phyloP scores from a whole-genome alignment of 2,113 vertebrate species.

The Campylorhamphus procurvoides region DNA sequence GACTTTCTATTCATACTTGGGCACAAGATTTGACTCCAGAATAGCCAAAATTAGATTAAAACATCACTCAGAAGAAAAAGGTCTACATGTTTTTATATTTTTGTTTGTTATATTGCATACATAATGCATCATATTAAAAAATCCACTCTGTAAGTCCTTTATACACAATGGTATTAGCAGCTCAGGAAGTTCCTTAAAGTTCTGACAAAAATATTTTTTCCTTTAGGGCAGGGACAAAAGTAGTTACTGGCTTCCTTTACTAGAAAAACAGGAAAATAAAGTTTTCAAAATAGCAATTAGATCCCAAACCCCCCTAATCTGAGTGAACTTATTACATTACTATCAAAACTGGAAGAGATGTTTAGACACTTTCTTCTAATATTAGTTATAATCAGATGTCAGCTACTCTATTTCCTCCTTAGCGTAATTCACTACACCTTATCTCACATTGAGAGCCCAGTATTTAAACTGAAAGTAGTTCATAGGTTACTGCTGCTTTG shows the following conservation, averaged over 20 bases:
- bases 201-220: not conserved
- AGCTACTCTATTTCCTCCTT: not conserved
- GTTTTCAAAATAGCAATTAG: not conserved
- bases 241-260: not conserved
- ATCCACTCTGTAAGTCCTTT: not conserved
- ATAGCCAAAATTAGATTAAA: not conserved
- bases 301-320: accelerated
- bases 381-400: not conserved
- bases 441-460: not conserved
- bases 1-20: not conserved
- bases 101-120: not conserved
- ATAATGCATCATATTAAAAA: not conserved
- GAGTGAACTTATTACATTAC: not conserved
- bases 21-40: not conserved
- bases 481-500: not conserved
- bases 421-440: not conserved
- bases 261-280: constrained; percentile 25
- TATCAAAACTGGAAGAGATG: not conserved
- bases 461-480: not conserved
- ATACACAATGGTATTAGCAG: not conserved
- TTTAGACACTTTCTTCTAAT: not conserved
- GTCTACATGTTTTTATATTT: not conserved
- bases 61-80: not conserved
- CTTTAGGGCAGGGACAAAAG: not conserved
- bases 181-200: not conserved